Conservation (phyloP, 2,113 vertebrate species). For the Microcebus jonahi region DNA sequence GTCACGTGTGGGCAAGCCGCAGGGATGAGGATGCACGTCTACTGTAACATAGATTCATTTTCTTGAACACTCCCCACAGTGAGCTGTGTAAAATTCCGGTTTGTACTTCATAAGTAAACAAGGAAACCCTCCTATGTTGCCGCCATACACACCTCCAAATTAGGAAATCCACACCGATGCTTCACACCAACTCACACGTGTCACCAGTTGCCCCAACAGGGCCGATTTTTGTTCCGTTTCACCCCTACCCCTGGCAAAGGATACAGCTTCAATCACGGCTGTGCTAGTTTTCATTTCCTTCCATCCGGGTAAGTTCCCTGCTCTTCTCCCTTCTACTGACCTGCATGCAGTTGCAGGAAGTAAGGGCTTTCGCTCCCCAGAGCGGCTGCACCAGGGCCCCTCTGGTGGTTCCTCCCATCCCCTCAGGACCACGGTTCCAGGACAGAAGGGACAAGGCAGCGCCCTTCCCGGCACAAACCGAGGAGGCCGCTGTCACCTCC, state of each 20-base stretch:
- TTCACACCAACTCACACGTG: background rate
- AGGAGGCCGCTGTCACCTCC: background rate
- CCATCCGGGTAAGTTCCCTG: background rate
- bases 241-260: background rate
- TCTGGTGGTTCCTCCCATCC: background rate
- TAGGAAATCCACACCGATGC: background rate
- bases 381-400: background rate
- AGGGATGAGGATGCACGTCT: background rate
- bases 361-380: background rate
- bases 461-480: background rate
- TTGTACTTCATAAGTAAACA: background rate
- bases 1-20: background rate
- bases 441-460: accelerated
- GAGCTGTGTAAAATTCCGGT: background rate
- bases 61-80: background rate
- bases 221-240: too few species aligned
- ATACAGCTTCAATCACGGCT: too few species aligned
- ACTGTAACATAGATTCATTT: background rate
- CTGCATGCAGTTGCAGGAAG: background rate
- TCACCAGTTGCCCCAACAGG: background rate
- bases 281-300: background rate
- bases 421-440: too few species aligned
- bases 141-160: background rate
- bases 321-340: background rate
- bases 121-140: background rate